phyloP scores from a whole-genome alignment of 2,113 vertebrate genomes.

The Eulemur rufifrons region DNA sequence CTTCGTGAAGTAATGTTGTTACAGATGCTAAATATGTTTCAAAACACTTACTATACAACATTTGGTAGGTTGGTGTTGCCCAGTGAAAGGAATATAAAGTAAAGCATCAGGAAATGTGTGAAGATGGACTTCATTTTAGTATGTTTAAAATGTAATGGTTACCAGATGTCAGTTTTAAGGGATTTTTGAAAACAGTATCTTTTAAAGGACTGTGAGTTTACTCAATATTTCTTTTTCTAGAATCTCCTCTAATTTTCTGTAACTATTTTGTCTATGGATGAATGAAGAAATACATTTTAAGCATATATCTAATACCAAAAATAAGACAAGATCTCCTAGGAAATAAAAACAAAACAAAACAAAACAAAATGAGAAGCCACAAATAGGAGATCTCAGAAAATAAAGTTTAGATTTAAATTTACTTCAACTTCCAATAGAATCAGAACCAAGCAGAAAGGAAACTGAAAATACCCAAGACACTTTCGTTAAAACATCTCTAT shows the following conservation, averaged over 20 bases:
- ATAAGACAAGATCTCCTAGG: background rate
- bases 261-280: background rate
- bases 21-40: background rate
- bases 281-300: background rate
- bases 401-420: background rate
- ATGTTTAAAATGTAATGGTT: background rate
- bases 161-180: background rate
- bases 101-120: background rate
- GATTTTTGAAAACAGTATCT: background rate
- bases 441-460: background rate
- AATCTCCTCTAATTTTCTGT: background rate
- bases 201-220: constrained; percentile 24
- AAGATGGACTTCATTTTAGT: background rate
- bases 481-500: background rate
- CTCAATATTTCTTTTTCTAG: background rate
- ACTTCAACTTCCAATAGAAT: background rate
- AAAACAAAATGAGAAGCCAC: background rate
- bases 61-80: background rate
- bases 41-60: background rate
- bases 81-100: background rate
- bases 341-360: background rate
- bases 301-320: background rate
- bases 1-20: background rate
- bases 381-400: background rate
- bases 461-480: background rate